Base-by-base conservation (phyloP, 1,140 invertebrate genomes). In the Nasonia vitripennis region DNA sequence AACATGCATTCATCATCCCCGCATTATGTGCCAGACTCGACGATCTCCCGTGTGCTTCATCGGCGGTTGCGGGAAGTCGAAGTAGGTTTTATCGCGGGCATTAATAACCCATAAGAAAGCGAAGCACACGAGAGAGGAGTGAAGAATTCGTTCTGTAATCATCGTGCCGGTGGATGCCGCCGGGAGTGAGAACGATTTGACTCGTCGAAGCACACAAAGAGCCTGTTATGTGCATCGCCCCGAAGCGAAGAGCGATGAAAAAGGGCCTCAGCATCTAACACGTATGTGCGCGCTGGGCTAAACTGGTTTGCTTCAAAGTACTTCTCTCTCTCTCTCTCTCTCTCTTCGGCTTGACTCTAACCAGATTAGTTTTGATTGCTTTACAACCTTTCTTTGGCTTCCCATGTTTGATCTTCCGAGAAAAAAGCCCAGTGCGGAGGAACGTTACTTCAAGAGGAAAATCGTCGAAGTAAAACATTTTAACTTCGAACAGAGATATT, bases 261-360 rank as follows among this genome's bases (percentile, higher is more conserved):
- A 80, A 23, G 67, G 20, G 78, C 27, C 27, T 12, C 70, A 4
- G 27, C 2, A 2, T 68, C 2, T 37, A 37, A 79, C 31, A 67
- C 23, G 12, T 41, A 23, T 41, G 78, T n/a, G 31, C 71, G 31
- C 41, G 12, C n/a, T 41, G 27, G 31, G 23, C 45, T 31, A 74
- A 74, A 82, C 80, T 82, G 71, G 71, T 75, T 83, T 37, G 41
- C 68, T 73, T 81, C 41, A 51, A 73, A 73, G 51, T 73, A 48
- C 45, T 82, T 73, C 67, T 51, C 48, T 68, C 62, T 75, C 6
- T 27, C 27, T 27, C 27, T 27, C 27, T 27, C 27, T 27, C 27
- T 68, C 62, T 75, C 6, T 27, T 9, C 45, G 20, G 0, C 20
- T 73, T 68, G 10, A n/a, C 55, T 68, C 9, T 34, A 70, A 70